phyloP scores from a whole-genome alignment of 1,140 invertebrate species.

The Yoshiicerus persimilis region DNA sequence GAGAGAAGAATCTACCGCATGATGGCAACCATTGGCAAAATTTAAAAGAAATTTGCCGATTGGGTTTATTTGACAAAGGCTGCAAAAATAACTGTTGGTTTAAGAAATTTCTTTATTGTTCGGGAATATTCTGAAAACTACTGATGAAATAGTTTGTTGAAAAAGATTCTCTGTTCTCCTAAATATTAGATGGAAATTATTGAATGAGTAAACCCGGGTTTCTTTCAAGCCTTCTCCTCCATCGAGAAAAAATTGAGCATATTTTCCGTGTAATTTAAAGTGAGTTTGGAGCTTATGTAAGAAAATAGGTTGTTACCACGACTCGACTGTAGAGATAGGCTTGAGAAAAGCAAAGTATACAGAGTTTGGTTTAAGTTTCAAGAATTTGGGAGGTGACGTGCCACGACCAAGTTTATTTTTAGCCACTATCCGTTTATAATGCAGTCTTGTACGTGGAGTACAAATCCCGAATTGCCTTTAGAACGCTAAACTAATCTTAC shows the following conservation, averaged over 20 bases:
- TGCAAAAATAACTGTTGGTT: background rate
- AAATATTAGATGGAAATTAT: background rate
- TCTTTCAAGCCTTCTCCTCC: background rate
- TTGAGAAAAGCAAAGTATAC: background rate
- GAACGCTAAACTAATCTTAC: background rate
- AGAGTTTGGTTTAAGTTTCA: slow-evolving; percentile 13
- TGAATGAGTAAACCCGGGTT: slow-evolving; percentile 17
- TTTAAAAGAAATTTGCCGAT: background rate
- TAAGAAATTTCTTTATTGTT: background rate
- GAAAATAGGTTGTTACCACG: background rate
- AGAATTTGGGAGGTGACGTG: slow-evolving; percentile 27
- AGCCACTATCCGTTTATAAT: slow-evolving; percentile 15
- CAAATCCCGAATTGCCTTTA: background rate
- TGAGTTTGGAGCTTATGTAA: slow-evolving; percentile 2
- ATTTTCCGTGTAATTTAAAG: slow-evolving; percentile 10
- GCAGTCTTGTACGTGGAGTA: background rate
- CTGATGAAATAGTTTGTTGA: background rate
- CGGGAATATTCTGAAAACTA: no score
- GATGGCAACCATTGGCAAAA: background rate
- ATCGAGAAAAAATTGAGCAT: background rate
- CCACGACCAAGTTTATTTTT: slow-evolving; percentile 18
- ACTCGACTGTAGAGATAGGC: background rate
- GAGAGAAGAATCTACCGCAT: no score
- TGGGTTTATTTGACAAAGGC: no score
- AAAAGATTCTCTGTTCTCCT: background rate